Base-by-base conservation (phyloP, 2,888 invertebrate genomes). In the Oeneis ivallda region DNA sequence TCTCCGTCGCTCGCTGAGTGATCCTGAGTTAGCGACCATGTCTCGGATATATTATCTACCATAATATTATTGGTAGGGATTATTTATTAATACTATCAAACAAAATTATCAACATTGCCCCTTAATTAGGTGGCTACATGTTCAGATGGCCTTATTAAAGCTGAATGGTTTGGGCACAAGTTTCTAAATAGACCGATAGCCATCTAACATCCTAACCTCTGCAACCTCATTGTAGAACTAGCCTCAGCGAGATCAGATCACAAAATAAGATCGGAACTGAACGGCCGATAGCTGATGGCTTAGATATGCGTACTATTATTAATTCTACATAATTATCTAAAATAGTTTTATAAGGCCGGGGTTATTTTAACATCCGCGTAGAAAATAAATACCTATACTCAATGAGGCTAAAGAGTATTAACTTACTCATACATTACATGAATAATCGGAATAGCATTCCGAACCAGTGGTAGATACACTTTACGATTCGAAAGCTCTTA, bases 131-230 rank as follows among this genome's bases (percentile, higher is more conserved):
- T 17, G 7, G n/a, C 8, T 45, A 15, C 41, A 43, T 43, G 41
- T 43, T 49, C 49, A 19, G 34, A 9, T 34, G 19, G 19, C 13
- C 13, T 32, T 34, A 8, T 3, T 15, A 53, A 53, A 53, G 53
- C 53, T 53, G 15, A 15, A 53, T 37, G 4, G 53, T 53, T 53
- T 10, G 34, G 34, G 15, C 15, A 37, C 53, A 34, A 53, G 34
- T 53, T 37, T 53, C 34, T 53, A 53, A 37, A 53, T 3, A 13
- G 34, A 53, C 5, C 15, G 53, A 53, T 53, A 53, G 53, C 15
- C 53, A 53, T 53, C 37, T 53, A 8, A 32, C 15, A 32, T 34
- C n/a, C 9, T 53, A 15, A 53, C 53, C 53, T 53, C 32, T 53
- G 8, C 37, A 15, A 7, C 34, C 53, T 34, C 15, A 1, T n/a